Evolutionary conservation across 2,797 vertebrate species (phyloP).

Genomic region (Poeciliopsis gracilis): DNA sequence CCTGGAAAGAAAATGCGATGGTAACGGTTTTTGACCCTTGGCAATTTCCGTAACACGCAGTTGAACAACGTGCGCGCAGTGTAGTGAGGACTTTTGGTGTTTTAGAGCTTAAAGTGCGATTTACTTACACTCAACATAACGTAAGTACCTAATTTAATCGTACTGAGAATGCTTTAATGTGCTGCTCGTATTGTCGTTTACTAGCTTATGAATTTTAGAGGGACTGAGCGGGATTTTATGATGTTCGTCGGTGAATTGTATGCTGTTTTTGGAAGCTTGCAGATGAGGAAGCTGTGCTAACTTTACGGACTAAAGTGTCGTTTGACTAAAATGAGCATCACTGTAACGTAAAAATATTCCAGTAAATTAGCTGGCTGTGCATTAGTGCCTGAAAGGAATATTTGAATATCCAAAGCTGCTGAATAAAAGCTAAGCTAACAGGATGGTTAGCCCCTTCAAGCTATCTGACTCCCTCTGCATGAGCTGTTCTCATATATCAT

Average conservation of each 20-base stretch:
- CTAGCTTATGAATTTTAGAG: neutral
- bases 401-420: constrained; percentile 1
- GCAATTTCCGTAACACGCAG: constrained; percentile 61
- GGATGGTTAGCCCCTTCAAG: constrained; percentile 46
- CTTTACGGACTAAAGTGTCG: neutral
- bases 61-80: constrained; percentile 56
- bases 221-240: neutral
- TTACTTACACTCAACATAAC: neutral
- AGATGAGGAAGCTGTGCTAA: neutral
- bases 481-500: neutral
- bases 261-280: constrained; percentile 11
- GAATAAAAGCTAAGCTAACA: constrained; percentile 43
- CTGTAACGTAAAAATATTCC: fast-evolving
- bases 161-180: fast-evolving
- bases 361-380: fast-evolving
- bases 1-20: neutral
- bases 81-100: constrained; percentile 17
- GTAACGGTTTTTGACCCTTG: constrained; percentile 41
- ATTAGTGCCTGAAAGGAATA: fast-evolving
- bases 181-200: fast-evolving
- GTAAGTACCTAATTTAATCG: constrained; percentile 31
- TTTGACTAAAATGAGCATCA: neutral
- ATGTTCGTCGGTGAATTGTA: neutral
- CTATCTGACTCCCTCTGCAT: neutral
- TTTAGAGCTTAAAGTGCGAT: constrained; percentile 11